Evolutionary conservation across 2,113 vertebrate genomes (phyloP).

Genomic region (Ptychochromis oligacanthus): DNA sequence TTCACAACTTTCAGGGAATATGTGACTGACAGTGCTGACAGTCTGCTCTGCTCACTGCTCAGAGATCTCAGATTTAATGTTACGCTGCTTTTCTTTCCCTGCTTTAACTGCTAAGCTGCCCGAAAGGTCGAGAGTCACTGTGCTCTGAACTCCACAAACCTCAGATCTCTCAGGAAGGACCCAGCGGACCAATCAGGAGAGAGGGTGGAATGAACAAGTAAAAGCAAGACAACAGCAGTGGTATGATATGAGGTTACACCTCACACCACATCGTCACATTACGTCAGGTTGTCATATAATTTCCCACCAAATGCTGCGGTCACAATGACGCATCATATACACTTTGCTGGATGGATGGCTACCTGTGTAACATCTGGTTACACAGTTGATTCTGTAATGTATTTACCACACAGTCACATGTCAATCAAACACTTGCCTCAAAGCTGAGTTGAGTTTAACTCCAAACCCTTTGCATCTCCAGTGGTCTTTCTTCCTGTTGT

Average conservation of each 20-base stretch:
- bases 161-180: background rate
- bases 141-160: constrained; percentile 14
- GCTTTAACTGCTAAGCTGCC: background rate
- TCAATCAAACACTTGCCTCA: too few relatives aligned
- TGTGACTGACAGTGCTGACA: constrained; percentile 6
- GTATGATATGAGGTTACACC: background rate
- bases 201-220: background rate
- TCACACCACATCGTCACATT: background rate
- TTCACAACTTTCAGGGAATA: background rate
- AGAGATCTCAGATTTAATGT: constrained; percentile 9
- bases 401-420: too few relatives aligned
- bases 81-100: constrained; percentile 26
- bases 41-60: background rate
- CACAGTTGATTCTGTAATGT: too few relatives aligned
- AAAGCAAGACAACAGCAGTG: background rate
- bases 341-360: too few relatives aligned
- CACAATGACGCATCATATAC: too few relatives aligned
- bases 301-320: too few relatives aligned
- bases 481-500: too few relatives aligned
- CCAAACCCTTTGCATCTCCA: too few relatives aligned
- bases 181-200: constrained; percentile 6
- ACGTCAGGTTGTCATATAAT: background rate
- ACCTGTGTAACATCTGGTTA: too few relatives aligned
- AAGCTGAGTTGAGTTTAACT: too few relatives aligned
- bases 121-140: constrained; percentile 11